A percentile compares a stretch with the other conserved stretches of the same genome.
Evolutionary conservation across 2,888 invertebrate species (phyloP).

Genomic region (Ochlodes sylvanus): DNA sequence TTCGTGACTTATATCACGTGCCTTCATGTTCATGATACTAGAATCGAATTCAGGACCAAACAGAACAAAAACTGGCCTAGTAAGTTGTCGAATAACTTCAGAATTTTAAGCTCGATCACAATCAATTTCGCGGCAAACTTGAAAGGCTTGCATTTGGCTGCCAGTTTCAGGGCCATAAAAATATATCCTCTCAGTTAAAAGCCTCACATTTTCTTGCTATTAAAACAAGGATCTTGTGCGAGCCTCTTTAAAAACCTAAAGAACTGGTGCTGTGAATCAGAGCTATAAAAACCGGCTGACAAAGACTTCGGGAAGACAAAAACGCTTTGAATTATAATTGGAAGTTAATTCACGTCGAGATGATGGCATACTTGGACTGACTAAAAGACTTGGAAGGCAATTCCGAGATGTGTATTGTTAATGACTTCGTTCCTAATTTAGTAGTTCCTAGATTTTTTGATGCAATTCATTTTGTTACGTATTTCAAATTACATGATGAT

Average conservation of each 20-base stretch:
- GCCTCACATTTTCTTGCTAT: constrained; percentile 2
- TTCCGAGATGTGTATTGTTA: no score
- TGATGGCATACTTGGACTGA: constrained; percentile 6
- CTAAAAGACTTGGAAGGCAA: background rate
- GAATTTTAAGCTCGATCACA: background rate
- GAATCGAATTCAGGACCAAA: no score
- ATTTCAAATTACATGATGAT: no score
- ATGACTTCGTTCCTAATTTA: no score
- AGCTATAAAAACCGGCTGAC: constrained; percentile 14
- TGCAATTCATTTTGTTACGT: no score
- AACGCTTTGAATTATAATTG: constrained; percentile 25
- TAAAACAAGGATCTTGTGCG: constrained; percentile 6
- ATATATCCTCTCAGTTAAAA: background rate
- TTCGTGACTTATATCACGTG: no score
- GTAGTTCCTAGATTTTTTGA: no score
- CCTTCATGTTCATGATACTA: no score
- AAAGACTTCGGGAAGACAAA: constrained; percentile 18
- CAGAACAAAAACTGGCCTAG: no score
- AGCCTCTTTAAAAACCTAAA: constrained; percentile 1
- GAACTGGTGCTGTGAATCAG: background rate
- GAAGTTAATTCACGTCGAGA: constrained; percentile 17
- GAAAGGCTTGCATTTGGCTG: background rate
- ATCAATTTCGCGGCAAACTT: background rate
- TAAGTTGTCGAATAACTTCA: no score
- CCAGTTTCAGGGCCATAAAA: background rate